Evolutionary conservation across 35 echinoderm and acorn worm genomes (phyloP).

Genomic region (Eucidaris tribuloides): DNA sequence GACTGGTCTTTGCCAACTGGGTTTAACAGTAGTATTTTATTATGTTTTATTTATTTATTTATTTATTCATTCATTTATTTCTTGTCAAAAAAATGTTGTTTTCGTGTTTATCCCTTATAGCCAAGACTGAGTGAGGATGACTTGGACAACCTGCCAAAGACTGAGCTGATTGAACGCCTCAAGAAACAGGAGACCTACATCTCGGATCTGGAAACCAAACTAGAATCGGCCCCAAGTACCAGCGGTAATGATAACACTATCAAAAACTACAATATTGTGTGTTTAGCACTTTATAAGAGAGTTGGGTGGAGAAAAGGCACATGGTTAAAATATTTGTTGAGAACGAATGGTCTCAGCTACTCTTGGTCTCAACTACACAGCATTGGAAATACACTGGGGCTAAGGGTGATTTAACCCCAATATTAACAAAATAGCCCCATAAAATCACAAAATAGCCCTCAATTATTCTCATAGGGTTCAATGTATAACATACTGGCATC

Average conservation of each 20-base stretch:
- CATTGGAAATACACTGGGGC: too few relatives aligned
- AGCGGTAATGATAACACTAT: slow-evolving; percentile 2
- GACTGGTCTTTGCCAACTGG: too few relatives aligned
- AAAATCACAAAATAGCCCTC: too few relatives aligned
- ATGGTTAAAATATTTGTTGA: not conserved
- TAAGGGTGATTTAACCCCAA: too few relatives aligned
- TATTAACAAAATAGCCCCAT: too few relatives aligned
- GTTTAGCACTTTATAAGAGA: not conserved
- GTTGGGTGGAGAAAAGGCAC: not conserved
- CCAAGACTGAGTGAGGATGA: slow-evolving; percentile 66
- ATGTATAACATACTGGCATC: too few relatives aligned
- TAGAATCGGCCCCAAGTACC: not conserved
- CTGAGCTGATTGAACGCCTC: slow-evolving; percentile 49
- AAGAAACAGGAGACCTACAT: slow-evolving; percentile 69
- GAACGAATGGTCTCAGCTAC: not conserved
- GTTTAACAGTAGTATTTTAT: too few relatives aligned
- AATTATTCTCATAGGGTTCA: too few relatives aligned
- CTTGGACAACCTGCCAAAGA: slow-evolving; percentile 36
- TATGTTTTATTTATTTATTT: too few relatives aligned
- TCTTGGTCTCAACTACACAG: not conserved
- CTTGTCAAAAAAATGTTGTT: too few relatives aligned
- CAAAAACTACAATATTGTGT: not conserved
- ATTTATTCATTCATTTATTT: too few relatives aligned
- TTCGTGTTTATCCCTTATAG: slow-evolving; percentile 33
- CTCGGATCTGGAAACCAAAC: slow-evolving; percentile 43